phyloP scores from a whole-genome alignment of 2,113 vertebrate species.

The Ciconia stormi region DNA sequence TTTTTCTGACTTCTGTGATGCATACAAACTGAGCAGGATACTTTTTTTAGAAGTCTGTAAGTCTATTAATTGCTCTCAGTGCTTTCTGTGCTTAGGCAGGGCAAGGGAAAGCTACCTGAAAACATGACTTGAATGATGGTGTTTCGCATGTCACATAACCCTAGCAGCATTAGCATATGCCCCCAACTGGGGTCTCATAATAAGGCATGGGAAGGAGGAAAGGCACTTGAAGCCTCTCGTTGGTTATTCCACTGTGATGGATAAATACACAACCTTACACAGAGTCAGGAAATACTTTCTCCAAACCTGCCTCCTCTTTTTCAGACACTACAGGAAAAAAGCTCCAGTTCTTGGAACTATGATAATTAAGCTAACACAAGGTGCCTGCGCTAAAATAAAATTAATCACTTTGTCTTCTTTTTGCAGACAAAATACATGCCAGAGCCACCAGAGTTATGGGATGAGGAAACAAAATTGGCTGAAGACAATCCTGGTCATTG shows the following conservation, averaged over 20 bases:
- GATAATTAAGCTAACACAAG: not conserved
- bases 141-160: not conserved
- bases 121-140: not conserved
- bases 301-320: not conserved
- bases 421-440: not conserved
- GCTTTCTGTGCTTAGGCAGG: not conserved
- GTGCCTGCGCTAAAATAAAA: not conserved
- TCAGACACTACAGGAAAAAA: not conserved
- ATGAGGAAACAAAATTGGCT: not conserved
- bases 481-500: not conserved
- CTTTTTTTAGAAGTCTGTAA: not conserved
- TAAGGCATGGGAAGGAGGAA: not conserved
- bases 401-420: not conserved
- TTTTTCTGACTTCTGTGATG: not conserved
- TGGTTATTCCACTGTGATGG: not conserved
- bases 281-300: not conserved
- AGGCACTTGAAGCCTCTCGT: not conserved
- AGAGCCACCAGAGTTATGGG: not conserved
- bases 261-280: not conserved
- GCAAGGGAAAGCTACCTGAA: not conserved
- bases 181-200: not conserved
- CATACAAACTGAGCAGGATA: not conserved
- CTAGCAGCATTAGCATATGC: not conserved
- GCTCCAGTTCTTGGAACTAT: not conserved
- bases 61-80: not conserved